Base-by-base conservation (phyloP, 1,140 invertebrate species). In the Sminthurides bifidus region DNA sequence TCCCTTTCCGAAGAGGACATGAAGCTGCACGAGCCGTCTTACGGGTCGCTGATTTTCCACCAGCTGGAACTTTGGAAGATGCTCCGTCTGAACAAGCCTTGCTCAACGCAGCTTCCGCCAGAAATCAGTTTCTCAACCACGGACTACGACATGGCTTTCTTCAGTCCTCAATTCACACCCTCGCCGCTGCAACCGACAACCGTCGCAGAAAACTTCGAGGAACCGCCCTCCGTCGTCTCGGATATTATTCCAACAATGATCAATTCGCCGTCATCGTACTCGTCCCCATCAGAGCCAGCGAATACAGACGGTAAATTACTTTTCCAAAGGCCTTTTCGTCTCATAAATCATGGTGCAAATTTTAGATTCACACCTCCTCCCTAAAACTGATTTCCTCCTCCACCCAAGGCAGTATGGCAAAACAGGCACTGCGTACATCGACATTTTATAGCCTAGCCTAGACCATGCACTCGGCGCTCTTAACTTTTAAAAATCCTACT, bases 31-130 rank as follows among this genome's bases (percentile, higher is more conserved):
- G 79, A 81, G 68, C 84, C 82, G 44, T 81, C 59, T 33, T 81
- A 82, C 63, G 90, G 90, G 5, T 83, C 84, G 67, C 85, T 83
- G 60, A 70, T 95, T 38, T 83, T 85, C 69, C 85, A 87, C 31
- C 86, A 92, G 66, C 69, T 95, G 65, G 90, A 93, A 70, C 86
- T 94, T 52, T 93, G 89, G 89, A 90, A 89, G 70, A 84, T 81
- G 52, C 45, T 52, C 15, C 46, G 41, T 3, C 29, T 38, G 27
- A 41, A 57, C 44, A 37, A 84, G 29, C 19, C 15, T n/a, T 12
- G 19, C n/a, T 31, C 41, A 2, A 14, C 54, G 48, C 19, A 40
- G 30, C 33, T 58, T 44, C 27, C 59, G 15, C 33, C 41, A 37
- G 31, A 40, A 8, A 26, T 52, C 52, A 65, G 29, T 61, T 59